These are phyloP conservation scores for Sinodicranocentrus sp. DNA, from an alignment of 2,888 invertebrate genomes.

Conservation along the genomic window DNA sequence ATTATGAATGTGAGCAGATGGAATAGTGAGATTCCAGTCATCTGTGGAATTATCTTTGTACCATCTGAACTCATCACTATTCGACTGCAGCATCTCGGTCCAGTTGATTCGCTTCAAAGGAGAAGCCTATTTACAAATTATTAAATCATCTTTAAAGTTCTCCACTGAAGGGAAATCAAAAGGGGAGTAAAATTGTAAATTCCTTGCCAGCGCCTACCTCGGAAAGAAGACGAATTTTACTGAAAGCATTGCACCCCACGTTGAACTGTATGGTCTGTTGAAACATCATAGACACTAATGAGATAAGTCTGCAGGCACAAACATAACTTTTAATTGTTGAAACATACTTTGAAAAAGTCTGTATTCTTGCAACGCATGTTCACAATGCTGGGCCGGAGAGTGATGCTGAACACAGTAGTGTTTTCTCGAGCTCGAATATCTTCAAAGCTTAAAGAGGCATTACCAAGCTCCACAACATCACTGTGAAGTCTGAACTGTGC, in stretches of 20 bases:
- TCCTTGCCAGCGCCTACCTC: too few relatives aligned
- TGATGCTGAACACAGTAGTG: constrained; percentile 69
- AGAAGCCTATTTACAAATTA: too few relatives aligned
- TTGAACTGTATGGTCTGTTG: constrained; percentile 69
- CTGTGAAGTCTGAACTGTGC: too few relatives aligned
- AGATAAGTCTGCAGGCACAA: too few relatives aligned
- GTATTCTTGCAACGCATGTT: constrained; percentile 69
- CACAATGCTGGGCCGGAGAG: constrained; percentile 72
- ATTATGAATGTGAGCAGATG: constrained; percentile 3
- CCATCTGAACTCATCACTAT: background rate
- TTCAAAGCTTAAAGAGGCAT: too few relatives aligned
- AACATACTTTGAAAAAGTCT: constrained; percentile 67
- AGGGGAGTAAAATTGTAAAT: too few relatives aligned
- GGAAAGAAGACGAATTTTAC: constrained; percentile 57
- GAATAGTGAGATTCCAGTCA: background rate
- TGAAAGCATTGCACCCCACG: constrained; percentile 71
- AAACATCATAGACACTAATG: background rate
- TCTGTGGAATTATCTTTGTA: background rate
- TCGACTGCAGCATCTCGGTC: background rate
- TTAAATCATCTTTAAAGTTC: too few relatives aligned
- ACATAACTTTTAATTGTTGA: background rate
- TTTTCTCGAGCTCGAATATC: constrained; percentile 62
- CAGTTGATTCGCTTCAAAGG: constrained; percentile 33
- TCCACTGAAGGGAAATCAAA: too few relatives aligned
- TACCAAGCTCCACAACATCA: too few relatives aligned